These are phyloP conservation scores for Zapornia atra DNA, from an alignment of 2,113 vertebrate genomes.

Conservation along the genomic window DNA sequence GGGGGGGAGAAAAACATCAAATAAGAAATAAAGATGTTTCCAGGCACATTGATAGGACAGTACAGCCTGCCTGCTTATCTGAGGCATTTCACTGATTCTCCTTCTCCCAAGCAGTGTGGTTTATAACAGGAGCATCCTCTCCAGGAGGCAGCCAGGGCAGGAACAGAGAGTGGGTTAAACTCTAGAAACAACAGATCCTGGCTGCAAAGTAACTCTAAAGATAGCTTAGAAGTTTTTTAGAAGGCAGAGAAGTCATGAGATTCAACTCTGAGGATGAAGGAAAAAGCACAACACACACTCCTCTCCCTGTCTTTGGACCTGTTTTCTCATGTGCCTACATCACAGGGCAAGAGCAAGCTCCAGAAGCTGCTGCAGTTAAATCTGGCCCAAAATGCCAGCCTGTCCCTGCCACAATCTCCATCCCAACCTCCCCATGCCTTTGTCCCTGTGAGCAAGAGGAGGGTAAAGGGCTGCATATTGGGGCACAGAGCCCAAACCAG, in stretches of 20 bases:
- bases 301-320: background rate
- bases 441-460: background rate
- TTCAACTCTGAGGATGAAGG: background rate
- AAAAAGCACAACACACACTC: background rate
- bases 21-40: background rate
- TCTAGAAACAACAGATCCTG: background rate
- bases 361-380: background rate
- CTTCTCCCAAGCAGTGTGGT: background rate
- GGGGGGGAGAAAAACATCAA: fast-evolving
- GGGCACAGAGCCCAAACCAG: background rate
- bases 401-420: fast-evolving
- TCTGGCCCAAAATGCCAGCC: background rate
- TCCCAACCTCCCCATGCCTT: fast-evolving
- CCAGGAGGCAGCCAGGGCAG: background rate
- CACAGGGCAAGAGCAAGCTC: background rate
- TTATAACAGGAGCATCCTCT: background rate
- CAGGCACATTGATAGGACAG: background rate
- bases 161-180: background rate
- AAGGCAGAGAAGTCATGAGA: background rate
- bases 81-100: background rate
- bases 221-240: background rate
- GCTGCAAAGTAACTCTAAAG: background rate
- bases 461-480: fast-evolving
- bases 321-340: background rate
- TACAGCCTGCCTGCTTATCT: background rate